Percentiles rank a stretch among this genome's conserved stretches.
Evolutionary conservation across 2,113 vertebrate species (phyloP).

Genomic region (Galbula dea): DNA sequence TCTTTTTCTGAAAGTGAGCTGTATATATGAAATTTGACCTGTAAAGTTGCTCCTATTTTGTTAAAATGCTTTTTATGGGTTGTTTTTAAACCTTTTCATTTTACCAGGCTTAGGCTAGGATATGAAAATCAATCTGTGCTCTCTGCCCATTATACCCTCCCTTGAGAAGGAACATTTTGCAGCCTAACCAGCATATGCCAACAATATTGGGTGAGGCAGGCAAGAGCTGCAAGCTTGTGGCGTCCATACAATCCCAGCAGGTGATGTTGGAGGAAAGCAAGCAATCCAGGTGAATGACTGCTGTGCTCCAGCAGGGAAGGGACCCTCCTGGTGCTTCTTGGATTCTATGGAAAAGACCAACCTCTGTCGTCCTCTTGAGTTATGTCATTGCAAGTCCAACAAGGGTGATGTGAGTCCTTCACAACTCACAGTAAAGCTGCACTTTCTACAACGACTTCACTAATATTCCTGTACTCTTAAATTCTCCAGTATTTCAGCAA

Average conservation of each 20-base stretch:
- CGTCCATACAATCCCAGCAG: background rate
- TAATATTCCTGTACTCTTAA: background rate
- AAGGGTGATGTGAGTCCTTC: rapidly evolving
- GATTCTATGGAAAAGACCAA: background rate
- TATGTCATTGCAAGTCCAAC: background rate
- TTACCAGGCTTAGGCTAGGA: background rate
- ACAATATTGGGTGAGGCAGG: no score
- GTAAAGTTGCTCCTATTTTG: background rate
- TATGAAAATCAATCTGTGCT: background rate
- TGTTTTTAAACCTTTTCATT: background rate
- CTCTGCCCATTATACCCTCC: background rate
- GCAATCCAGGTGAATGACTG: rapidly evolving
- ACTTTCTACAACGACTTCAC: background rate
- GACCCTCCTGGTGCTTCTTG: background rate
- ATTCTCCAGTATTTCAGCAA: background rate
- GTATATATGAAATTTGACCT: background rate
- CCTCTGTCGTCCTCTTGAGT: background rate
- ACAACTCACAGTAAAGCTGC: background rate
- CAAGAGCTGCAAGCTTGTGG: background rate
- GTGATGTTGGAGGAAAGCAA: background rate
- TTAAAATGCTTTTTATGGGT: background rate
- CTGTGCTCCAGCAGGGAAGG: background rate
- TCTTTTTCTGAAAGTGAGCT: background rate
- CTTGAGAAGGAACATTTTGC: background rate
- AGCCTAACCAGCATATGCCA: background rate